These are phyloP conservation scores for Vesta saturnalis DNA, from an alignment of 2,888 invertebrate genomes.

Conservation along the genomic window DNA sequence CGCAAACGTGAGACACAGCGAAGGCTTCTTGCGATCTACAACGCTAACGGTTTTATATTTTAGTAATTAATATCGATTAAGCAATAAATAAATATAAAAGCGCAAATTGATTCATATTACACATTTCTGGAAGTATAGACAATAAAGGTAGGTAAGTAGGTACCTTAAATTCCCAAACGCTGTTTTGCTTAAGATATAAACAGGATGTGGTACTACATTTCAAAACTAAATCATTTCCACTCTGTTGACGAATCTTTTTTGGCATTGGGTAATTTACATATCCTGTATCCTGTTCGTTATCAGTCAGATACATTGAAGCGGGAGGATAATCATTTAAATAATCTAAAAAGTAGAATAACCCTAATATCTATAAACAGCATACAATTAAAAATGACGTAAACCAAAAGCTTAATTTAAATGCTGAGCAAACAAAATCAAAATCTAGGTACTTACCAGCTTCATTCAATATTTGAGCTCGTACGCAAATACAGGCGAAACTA, in stretches of 20 bases:
- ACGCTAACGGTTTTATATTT: too few species aligned
- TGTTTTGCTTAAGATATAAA: conserved; percentile 44
- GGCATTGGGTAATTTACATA: conserved; percentile 40
- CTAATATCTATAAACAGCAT: neutral
- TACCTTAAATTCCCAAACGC: conserved; percentile 54
- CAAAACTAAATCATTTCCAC: conserved; percentile 50
- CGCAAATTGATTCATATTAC: neutral
- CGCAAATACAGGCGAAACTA: conserved; percentile 45
- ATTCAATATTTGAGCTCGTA: conserved; percentile 37
- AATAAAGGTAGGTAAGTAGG: neutral
- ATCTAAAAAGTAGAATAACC: conserved; percentile 42
- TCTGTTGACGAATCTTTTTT: conserved; percentile 48
- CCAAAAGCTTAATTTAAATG: neutral
- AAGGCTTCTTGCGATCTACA: too few species aligned
- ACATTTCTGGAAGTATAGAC: neutral
- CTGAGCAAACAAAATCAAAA: conserved; percentile 4
- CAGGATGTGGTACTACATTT: conserved; percentile 48
- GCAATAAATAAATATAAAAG: too few species aligned
- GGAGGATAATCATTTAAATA: conserved; percentile 49
- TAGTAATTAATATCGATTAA: too few species aligned
- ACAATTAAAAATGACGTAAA: neutral
- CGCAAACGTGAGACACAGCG: too few species aligned
- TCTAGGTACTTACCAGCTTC: conserved; percentile 36
- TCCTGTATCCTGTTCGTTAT: conserved; percentile 27
- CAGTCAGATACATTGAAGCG: conserved; percentile 23